phyloP scores from a whole-genome alignment of 2,113 vertebrate species.

The Progne subis region DNA sequence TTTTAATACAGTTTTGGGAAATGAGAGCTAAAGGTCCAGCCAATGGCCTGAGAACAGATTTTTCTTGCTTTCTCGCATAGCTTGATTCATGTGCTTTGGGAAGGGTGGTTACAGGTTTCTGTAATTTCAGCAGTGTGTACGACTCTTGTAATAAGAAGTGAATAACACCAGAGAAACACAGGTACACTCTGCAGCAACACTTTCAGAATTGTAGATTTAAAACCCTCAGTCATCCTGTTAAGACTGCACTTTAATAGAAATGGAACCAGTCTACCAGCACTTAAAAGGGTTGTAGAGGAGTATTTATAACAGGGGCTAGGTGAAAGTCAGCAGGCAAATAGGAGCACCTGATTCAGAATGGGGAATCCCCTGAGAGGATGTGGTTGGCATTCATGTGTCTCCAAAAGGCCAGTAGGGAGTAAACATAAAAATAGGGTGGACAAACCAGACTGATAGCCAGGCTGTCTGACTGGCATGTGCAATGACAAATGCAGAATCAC shows the following conservation, averaged over 20 bases:
- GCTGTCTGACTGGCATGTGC: neutral
- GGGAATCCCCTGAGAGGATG: neutral
- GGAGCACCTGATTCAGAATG: neutral
- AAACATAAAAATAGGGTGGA: neutral
- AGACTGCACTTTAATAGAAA: neutral
- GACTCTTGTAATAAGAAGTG: neutral
- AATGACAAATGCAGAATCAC: neutral
- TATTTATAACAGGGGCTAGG: neutral
- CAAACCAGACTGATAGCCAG: neutral
- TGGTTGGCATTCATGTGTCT: neutral
- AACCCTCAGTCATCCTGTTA: neutral
- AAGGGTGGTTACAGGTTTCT: neutral
- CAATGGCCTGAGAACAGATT: neutral
- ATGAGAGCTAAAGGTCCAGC: neutral
- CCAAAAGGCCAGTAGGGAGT: neutral
- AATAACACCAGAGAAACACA: neutral
- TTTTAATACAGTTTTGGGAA: neutral
- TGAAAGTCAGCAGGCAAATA: neutral
- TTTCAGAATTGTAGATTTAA: neutral
- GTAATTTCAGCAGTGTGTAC: neutral
- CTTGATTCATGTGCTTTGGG: neutral
- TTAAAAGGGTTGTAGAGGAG: neutral
- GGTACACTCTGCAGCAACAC: neutral
- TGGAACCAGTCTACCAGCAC: neutral
- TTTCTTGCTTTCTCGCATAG: neutral